Evolutionary conservation across 2,888 invertebrate genomes (phyloP).

Genomic region (Drosophila monieri): DNA sequence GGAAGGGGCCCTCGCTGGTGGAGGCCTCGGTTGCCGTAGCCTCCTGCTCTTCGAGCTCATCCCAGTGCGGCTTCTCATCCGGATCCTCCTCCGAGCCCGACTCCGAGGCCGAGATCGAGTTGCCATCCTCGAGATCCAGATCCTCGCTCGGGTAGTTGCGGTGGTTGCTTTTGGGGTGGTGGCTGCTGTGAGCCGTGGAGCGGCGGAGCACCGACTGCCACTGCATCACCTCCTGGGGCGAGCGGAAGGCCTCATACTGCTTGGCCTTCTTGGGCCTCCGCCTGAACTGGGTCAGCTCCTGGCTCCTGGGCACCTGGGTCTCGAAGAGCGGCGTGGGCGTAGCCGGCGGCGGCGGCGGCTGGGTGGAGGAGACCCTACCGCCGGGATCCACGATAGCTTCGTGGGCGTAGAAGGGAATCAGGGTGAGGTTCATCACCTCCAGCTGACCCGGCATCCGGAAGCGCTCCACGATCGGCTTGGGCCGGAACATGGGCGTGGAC

Average conservation of each 20-base stretch:
- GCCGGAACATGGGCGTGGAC: slow-evolving; percentile 75
- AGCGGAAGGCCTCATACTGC: slow-evolving; percentile 68
- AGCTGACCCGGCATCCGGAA: slow-evolving; percentile 57
- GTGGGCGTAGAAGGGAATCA: slow-evolving; percentile 82
- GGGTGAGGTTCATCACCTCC: slow-evolving; percentile 69
- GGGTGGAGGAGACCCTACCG: slow-evolving; percentile 2
- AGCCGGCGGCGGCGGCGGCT: slow-evolving; percentile 8
- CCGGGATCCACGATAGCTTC: slow-evolving; percentile 72
- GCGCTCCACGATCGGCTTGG: slow-evolving; percentile 74
- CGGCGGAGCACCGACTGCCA: slow-evolving; percentile 53
- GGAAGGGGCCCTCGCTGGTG: slow-evolving; percentile 51
- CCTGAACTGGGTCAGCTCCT: slow-evolving; percentile 16
- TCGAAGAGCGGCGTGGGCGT: slow-evolving; percentile 48
- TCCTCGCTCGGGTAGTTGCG: slow-evolving; percentile 38
- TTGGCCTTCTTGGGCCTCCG: slow-evolving; percentile 64
- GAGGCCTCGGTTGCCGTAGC: slow-evolving; percentile 5
- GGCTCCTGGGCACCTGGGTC: slow-evolving; percentile 47
- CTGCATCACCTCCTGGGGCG: slow-evolving; percentile 73
- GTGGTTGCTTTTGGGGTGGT: slow-evolving; percentile 60
- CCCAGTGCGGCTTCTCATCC: slow-evolving; percentile 3
- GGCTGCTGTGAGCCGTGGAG: slow-evolving; percentile 11
- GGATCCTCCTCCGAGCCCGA: neutral
- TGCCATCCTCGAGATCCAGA: neutral
- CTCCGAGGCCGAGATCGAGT: neutral
- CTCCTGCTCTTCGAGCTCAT: slow-evolving; percentile 2